Evolutionary conservation across 2,888 invertebrate genomes (phyloP).

Genomic region (Unio delphinus): DNA sequence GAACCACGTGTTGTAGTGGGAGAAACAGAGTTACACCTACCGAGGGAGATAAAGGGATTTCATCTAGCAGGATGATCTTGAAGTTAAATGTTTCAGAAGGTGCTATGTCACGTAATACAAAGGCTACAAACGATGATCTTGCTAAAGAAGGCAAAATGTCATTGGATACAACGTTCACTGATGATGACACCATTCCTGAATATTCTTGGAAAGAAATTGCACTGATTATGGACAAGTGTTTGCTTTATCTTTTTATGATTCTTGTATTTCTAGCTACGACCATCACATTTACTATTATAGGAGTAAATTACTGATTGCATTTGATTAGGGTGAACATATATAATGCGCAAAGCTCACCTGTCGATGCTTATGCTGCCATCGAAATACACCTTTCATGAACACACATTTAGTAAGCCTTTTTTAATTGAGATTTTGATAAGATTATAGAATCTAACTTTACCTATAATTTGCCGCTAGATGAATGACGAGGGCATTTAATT

Average conservation of each 20-base stretch:
- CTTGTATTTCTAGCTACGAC: background rate
- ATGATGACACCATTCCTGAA: background rate
- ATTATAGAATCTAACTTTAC: no score
- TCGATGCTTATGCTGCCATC: no score
- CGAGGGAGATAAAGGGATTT: background rate
- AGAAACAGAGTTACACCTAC: background rate
- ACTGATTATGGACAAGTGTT: constrained; percentile 28
- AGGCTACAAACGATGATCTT: background rate
- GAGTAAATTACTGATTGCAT: background rate
- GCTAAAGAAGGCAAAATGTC: background rate
- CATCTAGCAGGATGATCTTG: constrained; percentile 4
- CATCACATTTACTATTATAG: background rate
- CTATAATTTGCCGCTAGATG: no score
- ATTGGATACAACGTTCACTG: no score
- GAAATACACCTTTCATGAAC: no score
- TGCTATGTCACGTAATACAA: background rate
- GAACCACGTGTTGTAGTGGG: no score
- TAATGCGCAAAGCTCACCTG: no score
- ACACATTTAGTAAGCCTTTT: no score
- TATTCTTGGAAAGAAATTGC: constrained; percentile 34
- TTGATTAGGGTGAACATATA: no score
- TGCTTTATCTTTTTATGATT: constrained; percentile 28
- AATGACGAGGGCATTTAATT: no score
- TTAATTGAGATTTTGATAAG: no score
- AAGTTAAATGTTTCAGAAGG: background rate